Conservation (phyloP, 1,140 invertebrate species). For the Leptopilina boulardi region DNA sequence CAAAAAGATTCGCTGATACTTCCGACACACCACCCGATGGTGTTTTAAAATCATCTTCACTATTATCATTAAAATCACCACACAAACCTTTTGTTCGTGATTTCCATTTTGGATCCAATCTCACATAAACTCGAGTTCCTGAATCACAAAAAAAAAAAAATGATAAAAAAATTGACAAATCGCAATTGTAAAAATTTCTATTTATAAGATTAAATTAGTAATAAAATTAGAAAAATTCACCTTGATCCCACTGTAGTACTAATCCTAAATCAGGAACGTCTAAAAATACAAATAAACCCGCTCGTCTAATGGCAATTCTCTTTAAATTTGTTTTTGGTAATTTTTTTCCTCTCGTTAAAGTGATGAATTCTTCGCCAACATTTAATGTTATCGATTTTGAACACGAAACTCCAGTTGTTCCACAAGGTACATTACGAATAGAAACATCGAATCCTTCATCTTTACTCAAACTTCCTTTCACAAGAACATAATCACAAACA, state of each 20-base stretch:
- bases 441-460: constrained; percentile 83
- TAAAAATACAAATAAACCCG: constrained; percentile 86
- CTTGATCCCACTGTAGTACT: constrained; percentile 89
- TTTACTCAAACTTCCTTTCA: constrained; percentile 80
- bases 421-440: constrained; percentile 89
- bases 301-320: constrained; percentile 77
- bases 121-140: constrained; percentile 86
- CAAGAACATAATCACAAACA: constrained; percentile 89
- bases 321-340: constrained; percentile 56
- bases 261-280: constrained; percentile 87
- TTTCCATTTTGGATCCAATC: constrained; percentile 85
- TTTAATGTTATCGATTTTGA: constrained; percentile 87
- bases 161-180: not conserved
- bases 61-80: constrained; percentile 92
- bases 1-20: constrained; percentile 85
- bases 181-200: too few relatives aligned
- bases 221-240: constrained; percentile 35
- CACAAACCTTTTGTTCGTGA: constrained; percentile 89
- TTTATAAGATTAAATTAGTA: not conserved
- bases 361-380: constrained; percentile 80
- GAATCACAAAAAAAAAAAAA: not conserved
- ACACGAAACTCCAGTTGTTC: constrained; percentile 90
- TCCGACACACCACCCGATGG: constrained; percentile 86
- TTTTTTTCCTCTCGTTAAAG: constrained; percentile 77
- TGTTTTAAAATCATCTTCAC: constrained; percentile 88